Evolutionary conservation across 2,888 invertebrate species (phyloP), one percentile per base, ranked within the genome.

Genomic region (Nemapogon koenigi): DNA sequence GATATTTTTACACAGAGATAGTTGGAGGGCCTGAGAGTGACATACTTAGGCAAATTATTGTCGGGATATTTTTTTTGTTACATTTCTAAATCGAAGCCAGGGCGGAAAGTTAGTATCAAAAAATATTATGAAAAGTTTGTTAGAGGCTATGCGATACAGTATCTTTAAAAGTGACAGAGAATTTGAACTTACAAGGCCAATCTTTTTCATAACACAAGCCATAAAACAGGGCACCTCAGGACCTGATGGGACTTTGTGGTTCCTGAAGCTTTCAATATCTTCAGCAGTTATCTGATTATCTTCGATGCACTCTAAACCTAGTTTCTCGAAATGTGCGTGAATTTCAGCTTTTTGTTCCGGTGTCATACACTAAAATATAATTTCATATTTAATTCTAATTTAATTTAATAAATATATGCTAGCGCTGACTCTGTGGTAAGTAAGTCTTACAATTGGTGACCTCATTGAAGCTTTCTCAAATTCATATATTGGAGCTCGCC

Each of bases 111-210:
- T n/a, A n/a, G n/a, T n/a, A n/a, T n/a, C n/a, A n/a, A n/a, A n/a
- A n/a, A n/a, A n/a, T n/a, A n/a, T n/a, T n/a, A n/a, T n/a, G n/a
- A n/a, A n/a, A n/a, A n/a, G n/a, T n/a, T n/a, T n/a, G n/a, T n/a
- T n/a, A n/a, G n/a, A n/a, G n/a, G n/a, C n/a, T n/a, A n/a, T n/a
- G n/a, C n/a, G n/a, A n/a, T n/a, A n/a, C n/a, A n/a, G n/a, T n/a
- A n/a, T n/a, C n/a, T n/a, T n/a, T n/a, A n/a, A n/a, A n/a, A n/a
- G n/a, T n/a, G 11, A n/a, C 4, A 28, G 11, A n/a, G n/a, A n/a
- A n/a, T n/a, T n/a, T n/a, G n/a, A 41, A 60, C 67, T 62, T 46
- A 75, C 76, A 40, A 71, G 27, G 8, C 75, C 76, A 45, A 55
- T 48, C 18, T 66, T 53, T 41, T 51, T 70, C 50, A 71, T 51